A percentile compares a stretch with the other conserved stretches of the same genome.
phyloP scores from a whole-genome alignment of 2,113 vertebrate genomes.

The Echinops telfairi region DNA sequence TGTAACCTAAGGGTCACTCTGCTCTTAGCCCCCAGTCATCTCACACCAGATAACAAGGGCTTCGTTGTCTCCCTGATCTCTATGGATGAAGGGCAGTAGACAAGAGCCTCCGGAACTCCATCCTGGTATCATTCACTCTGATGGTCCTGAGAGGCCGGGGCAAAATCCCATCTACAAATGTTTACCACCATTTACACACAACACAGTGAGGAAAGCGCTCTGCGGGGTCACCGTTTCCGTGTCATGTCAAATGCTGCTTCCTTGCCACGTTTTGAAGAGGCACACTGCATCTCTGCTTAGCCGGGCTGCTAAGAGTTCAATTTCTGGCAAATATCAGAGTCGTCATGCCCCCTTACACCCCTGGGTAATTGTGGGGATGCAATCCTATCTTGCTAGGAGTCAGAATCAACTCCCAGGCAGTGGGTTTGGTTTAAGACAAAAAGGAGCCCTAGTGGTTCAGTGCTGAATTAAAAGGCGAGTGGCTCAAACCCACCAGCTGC shows the following conservation, averaged over 20 bases:
- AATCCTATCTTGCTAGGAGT: too few species aligned
- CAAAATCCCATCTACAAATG: not conserved
- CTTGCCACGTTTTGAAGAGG: not conserved
- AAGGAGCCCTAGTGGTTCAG: not conserved
- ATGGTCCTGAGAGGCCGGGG: not conserved
- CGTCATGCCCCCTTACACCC: not conserved
- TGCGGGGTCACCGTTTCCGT: not conserved
- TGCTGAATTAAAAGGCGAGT: not conserved
- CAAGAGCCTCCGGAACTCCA: not conserved
- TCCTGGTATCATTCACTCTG: not conserved
- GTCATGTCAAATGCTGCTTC: too few species aligned
- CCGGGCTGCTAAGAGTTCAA: not conserved
- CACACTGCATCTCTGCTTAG: not conserved
- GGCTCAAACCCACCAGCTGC: not conserved
- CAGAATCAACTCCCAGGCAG: too few species aligned
- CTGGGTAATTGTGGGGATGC: not conserved
- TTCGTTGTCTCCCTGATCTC: not conserved
- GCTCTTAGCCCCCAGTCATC: not conserved
- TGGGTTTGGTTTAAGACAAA: not conserved
- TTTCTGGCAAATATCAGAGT: conserved; percentile 18
- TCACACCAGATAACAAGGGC: not conserved
- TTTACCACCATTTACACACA: not conserved
- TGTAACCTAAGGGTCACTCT: not conserved
- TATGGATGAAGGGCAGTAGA: not conserved
- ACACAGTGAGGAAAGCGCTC: not conserved